phyloP scores from a whole-genome alignment of 2,888 invertebrate genomes.

The Embidobia sp. region DNA sequence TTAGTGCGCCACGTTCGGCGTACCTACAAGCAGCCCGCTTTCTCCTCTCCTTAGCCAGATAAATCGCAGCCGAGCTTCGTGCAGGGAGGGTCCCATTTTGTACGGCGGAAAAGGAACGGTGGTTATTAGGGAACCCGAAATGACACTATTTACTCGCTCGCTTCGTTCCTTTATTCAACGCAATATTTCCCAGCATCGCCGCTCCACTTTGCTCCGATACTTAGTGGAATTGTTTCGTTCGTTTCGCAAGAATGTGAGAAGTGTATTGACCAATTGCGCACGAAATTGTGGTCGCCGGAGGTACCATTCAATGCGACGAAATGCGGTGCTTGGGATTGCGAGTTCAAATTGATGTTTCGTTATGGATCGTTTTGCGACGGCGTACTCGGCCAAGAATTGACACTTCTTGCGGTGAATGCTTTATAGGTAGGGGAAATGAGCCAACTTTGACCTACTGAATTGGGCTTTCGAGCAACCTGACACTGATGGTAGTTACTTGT shows the following conservation, averaged over 20 bases:
- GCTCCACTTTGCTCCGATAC: conserved; percentile 29
- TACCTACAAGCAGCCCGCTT: conserved; percentile 64
- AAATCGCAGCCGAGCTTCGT: conserved; percentile 70
- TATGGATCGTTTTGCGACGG: too few species aligned
- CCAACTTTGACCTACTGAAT: too few species aligned
- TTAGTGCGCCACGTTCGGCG: conserved; percentile 74
- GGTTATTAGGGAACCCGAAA: conserved; percentile 59
- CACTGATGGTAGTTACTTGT: too few species aligned
- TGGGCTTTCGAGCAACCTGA: too few species aligned
- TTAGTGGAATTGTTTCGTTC: conserved; percentile 41
- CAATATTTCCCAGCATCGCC: conserved; percentile 25
- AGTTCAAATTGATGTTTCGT: too few species aligned
- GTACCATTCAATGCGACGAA: not conserved
- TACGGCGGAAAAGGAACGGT: conserved; percentile 36
- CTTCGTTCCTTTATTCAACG: conserved; percentile 49
- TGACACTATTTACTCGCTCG: conserved; percentile 58
- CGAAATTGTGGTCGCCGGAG: conserved; percentile 19
- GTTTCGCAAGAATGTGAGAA: conserved; percentile 20
- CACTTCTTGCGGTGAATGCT: too few species aligned
- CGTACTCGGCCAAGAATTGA: too few species aligned
- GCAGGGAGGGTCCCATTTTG: conserved; percentile 41
- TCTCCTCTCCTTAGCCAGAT: conserved; percentile 69
- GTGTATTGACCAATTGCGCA: conserved; percentile 8
- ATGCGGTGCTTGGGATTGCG: not conserved
- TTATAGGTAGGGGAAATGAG: too few species aligned